A percentile compares a stretch with the other conserved stretches of the same genome.
phyloP scores from a whole-genome alignment of 2,113 vertebrate genomes.

The Neogale vison region DNA sequence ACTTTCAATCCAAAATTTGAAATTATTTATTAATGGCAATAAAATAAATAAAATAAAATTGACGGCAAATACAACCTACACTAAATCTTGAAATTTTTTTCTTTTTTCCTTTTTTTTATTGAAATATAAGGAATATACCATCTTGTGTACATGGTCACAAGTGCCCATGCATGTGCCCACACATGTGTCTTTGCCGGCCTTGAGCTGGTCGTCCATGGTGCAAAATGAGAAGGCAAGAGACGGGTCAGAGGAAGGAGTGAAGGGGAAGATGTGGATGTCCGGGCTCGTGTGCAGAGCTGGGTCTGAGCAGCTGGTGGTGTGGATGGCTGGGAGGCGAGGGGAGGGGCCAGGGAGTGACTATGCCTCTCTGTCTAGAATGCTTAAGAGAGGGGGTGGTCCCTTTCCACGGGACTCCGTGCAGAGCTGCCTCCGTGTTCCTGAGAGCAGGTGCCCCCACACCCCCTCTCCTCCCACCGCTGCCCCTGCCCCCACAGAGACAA shows the following conservation, averaged over 20 bases:
- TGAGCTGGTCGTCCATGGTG: accelerated
- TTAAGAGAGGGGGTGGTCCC: accelerated
- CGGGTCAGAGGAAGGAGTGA: accelerated
- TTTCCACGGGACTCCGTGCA: accelerated
- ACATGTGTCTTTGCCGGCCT: background rate
- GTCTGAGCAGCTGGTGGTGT: background rate
- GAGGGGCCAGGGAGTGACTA: accelerated
- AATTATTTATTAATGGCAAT: background rate
- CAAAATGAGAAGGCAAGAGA: background rate
- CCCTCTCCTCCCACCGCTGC: accelerated
- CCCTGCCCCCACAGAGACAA: accelerated
- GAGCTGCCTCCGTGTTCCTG: accelerated
- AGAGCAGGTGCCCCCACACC: accelerated
- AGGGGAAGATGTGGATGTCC: accelerated
- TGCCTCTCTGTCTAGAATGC: background rate
- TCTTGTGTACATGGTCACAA: background rate
- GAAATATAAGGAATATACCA: background rate
- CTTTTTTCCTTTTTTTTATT: background rate
- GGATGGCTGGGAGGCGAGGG: background rate
- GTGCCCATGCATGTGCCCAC: no score
- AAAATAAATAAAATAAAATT: background rate
- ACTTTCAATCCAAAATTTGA: background rate
- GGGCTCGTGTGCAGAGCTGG: background rate
- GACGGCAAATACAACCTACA: background rate
- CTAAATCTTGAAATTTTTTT: background rate